Evolutionary conservation across 2,888 invertebrate species (phyloP), one percentile per base, ranked within the genome.

Genomic region (Nemurella pictetii): DNA sequence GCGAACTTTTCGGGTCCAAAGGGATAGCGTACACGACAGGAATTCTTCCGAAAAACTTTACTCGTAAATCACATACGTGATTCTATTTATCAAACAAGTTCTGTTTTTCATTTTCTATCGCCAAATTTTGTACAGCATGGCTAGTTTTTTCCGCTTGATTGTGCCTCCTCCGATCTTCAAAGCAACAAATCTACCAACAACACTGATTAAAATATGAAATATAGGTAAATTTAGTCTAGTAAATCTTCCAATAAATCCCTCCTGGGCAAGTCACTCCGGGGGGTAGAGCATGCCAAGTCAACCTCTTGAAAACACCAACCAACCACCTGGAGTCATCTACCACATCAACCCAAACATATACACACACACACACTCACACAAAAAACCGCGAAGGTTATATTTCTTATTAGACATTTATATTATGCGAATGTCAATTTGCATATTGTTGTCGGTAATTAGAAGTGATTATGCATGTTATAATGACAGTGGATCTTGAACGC

Each of bases 391-490:
- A 80, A 80, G 80, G 80, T 80, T 80, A 80, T 80, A 2, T 30
- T 29, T 80, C 80, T 80, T 32, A 80, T 80, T 80, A 20, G 30
- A 80, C 80, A 29, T 35, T 81, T 36, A 81, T 81, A 32, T 81
- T 81, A 75, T 75, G 12, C 32, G 80, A 36, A 81, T 81, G 30
- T 30, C 80, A 35, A 81, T 81, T 81, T 81, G 36, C 80, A 81
- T 81, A 81, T 81, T 35, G 80, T 81, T 36, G 35, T 36, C 75
- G 80, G 36, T 81, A 81, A 81, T 81, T 81, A 81, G 35, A 81
- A 81, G 80, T 81, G 80, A 81, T 81, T 81, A 36, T 35, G 32
- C n/a, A 30, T 36, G 80, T 32, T 32, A 9, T 81, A 81, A 81
- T 81, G 80, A 81, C 80, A 81, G 32, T 26, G 80, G 32, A 26